Evolutionary conservation across 1,140 invertebrate species (phyloP).

Genomic region (Formica exsecta): DNA sequence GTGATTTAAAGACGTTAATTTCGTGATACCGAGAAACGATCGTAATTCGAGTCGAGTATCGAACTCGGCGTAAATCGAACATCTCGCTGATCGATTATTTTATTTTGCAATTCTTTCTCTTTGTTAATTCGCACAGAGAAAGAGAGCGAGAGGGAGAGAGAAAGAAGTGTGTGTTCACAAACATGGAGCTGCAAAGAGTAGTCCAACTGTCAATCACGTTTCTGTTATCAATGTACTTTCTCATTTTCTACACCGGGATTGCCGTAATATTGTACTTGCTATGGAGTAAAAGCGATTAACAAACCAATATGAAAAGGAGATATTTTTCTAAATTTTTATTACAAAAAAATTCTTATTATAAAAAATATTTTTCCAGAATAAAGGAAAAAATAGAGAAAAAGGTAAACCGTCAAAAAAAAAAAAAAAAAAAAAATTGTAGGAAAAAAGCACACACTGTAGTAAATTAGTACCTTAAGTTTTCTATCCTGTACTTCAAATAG

Average conservation of each 20-base stretch:
- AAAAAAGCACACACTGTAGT: not conserved
- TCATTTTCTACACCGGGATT: conserved; percentile 80
- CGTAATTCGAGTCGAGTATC: not conserved
- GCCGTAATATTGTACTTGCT: conserved; percentile 79
- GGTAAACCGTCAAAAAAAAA: no score
- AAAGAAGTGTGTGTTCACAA: conserved; percentile 28
- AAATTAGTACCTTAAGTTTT: not conserved
- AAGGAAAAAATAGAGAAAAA: no score
- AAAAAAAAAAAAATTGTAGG: not conserved
- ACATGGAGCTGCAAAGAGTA: conserved; percentile 79
- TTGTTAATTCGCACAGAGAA: no score
- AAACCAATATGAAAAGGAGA: not conserved
- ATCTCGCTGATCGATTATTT: conserved; percentile 11
- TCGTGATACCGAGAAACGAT: conserved; percentile 37
- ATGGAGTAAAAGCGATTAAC: conserved; percentile 60
- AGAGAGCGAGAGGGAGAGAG: no score
- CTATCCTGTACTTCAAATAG: not conserved
- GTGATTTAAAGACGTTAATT: conserved; percentile 10
- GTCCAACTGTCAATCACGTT: conserved; percentile 80
- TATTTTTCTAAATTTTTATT: not conserved
- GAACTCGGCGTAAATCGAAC: not conserved
- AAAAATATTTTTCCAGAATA: not conserved
- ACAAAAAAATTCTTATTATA: not conserved
- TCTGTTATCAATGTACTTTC: conserved; percentile 81
- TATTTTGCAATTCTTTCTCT: not conserved